phyloP scores from a whole-genome alignment of 92 coral and sea anemone genomes.

The Palythoa caribaeorum region DNA sequence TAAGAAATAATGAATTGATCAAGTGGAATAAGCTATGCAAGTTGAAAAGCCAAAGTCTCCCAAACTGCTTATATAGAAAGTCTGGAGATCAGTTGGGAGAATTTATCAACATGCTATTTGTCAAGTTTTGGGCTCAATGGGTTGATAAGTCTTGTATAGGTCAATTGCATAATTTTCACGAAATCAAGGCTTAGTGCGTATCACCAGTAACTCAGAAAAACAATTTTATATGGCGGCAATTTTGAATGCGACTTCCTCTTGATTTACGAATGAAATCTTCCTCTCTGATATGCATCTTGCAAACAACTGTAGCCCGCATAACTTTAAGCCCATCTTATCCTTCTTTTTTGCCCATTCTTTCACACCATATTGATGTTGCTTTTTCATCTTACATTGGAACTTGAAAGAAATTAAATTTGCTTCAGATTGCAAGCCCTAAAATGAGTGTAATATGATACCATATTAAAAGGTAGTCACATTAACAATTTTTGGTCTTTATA shows the following conservation, averaged over 20 bases:
- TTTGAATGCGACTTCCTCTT: not conserved
- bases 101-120: too few relatives aligned
- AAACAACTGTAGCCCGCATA: not conserved
- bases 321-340: not conserved
- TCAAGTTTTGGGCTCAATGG: too few relatives aligned
- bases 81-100: too few relatives aligned
- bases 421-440: not conserved
- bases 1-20: too few relatives aligned
- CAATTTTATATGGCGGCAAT: too few relatives aligned
- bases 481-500: conserved; percentile 17
- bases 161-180: too few relatives aligned
- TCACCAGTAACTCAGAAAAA: too few relatives aligned
- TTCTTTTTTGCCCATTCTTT: not conserved
- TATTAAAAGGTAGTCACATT: not conserved
- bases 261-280: not conserved
- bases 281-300: not conserved
- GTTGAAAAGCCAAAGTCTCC: too few relatives aligned
- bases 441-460: not conserved
- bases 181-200: too few relatives aligned
- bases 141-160: not conserved
- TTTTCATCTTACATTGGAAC: not conserved
- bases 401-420: not conserved
- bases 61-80: too few relatives aligned
- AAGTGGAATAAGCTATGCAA: too few relatives aligned
- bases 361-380: not conserved